Evolutionary conservation across 2,888 invertebrate species (phyloP).

Genomic region (Zygogramma bicolorata): DNA sequence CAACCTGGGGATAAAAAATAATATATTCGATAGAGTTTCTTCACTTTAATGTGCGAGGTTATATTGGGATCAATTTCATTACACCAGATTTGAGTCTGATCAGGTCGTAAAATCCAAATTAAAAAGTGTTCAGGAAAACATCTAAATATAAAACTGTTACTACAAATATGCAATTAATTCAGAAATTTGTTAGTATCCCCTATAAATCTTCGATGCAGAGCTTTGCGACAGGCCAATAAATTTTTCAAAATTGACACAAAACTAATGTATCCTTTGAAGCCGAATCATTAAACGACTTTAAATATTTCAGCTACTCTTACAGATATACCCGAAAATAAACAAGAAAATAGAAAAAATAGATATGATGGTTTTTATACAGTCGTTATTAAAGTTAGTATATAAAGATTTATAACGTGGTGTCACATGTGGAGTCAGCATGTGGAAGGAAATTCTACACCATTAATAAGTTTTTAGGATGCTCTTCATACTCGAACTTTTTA

Average conservation of each 20-base stretch:
- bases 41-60: background rate
- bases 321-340: conserved; percentile 39
- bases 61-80: background rate
- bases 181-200: conserved; percentile 10
- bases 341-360: conserved; percentile 25
- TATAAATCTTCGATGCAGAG: conserved; percentile 28
- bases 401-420: conserved; percentile 29
- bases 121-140: background rate
- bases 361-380: conserved; percentile 33
- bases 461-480: conserved; percentile 20
- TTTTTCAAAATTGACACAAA: conserved; percentile 38
- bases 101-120: background rate
- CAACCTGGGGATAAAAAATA: too few relatives aligned
- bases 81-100: background rate
- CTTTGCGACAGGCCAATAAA: conserved; percentile 36
- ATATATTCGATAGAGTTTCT: too few relatives aligned
- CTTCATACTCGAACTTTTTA: conserved; percentile 9
- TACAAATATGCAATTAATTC: conserved; percentile 16
- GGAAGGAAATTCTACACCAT: conserved; percentile 25
- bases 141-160: background rate
- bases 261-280: conserved; percentile 42
- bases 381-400: conserved; percentile 36
- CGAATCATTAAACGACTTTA: conserved; percentile 37
- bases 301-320: conserved; percentile 37
- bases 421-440: conserved; percentile 36